These are phyloP conservation scores for Micronycteris hirsuta DNA, from an alignment of 2,113 vertebrate genomes.

Conservation along the genomic window DNA sequence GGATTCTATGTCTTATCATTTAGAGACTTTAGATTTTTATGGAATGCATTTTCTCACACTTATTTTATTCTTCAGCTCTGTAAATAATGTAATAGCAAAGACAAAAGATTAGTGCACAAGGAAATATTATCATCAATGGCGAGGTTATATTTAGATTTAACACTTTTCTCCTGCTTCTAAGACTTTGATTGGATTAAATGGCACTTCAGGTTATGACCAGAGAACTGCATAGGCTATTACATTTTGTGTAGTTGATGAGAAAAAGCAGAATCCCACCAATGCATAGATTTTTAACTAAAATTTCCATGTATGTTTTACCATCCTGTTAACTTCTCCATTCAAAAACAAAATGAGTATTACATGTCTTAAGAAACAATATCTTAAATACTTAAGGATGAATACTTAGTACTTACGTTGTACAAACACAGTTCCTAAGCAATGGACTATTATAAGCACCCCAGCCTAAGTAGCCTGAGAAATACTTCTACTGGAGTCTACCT, in stretches of 20 bases:
- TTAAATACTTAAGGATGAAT: slow-evolving; percentile 1
- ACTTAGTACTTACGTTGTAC: too few species aligned
- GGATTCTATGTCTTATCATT: background rate
- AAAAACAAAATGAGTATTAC: background rate
- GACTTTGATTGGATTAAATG: slow-evolving; percentile 36
- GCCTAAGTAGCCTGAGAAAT: background rate
- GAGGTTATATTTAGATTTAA: slow-evolving; percentile 10
- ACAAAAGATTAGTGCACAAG: slow-evolving; percentile 22
- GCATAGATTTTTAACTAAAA: slow-evolving; percentile 28
- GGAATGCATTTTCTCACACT: background rate
- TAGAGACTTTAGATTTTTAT: slow-evolving; percentile 2
- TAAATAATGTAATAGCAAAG: slow-evolving; percentile 29
- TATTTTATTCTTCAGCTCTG: slow-evolving; percentile 22
- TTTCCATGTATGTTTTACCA: background rate
- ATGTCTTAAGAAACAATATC: background rate
- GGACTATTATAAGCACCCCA: background rate
- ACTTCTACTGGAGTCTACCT: background rate
- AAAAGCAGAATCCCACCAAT: background rate
- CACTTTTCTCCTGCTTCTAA: slow-evolving; percentile 24
- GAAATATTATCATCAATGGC: background rate
- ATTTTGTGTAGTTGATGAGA: background rate
- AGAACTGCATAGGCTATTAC: background rate
- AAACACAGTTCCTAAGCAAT: background rate
- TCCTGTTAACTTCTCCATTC: background rate
- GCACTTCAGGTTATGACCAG: slow-evolving; percentile 32